phyloP scores from a whole-genome alignment of 1,140 invertebrate species.

The Trachymyrmex septentrionalis region DNA sequence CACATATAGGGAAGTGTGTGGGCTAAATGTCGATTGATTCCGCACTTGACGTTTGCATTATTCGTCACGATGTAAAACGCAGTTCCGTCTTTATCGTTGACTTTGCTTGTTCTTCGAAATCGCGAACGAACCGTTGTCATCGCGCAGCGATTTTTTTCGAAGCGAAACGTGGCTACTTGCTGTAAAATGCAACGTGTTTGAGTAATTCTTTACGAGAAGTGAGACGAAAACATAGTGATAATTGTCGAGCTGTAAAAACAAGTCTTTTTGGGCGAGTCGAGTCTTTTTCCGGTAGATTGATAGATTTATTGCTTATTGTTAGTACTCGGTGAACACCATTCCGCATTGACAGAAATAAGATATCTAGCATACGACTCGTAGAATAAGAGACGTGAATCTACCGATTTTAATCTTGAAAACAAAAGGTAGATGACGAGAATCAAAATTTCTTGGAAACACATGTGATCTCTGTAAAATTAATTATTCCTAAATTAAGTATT shows the following conservation, averaged over 20 bases:
- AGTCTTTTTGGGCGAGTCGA: not conserved
- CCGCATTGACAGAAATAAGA: not conserved
- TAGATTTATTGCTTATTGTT: conserved; percentile 19
- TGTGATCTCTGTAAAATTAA: not conserved
- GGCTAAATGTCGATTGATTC: conserved; percentile 25
- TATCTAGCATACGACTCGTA: conserved; percentile 9
- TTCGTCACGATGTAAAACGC: conserved; percentile 25
- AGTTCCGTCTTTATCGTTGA: not conserved
- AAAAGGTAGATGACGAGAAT: not conserved
- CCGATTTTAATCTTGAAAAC: not conserved
- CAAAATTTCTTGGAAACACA: conserved; percentile 1
- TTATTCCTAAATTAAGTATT: too few relatives aligned
- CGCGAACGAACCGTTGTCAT: not conserved
- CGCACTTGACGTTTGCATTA: not conserved
- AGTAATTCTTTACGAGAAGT: conserved; percentile 29
- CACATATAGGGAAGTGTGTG: not conserved
- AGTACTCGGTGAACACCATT: not conserved
- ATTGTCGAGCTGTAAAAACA: conserved; percentile 33
- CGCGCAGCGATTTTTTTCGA: not conserved
- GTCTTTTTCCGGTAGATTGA: conserved; percentile 2
- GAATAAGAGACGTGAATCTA: not conserved
- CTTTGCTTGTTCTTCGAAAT: conserved; percentile 1
- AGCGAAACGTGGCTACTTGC: not conserved
- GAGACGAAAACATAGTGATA: conserved; percentile 5
- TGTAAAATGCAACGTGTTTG: not conserved